These are phyloP conservation scores for Lycocerus yunnanus DNA, from an alignment of 2,888 invertebrate species.

Conservation along the genomic window DNA sequence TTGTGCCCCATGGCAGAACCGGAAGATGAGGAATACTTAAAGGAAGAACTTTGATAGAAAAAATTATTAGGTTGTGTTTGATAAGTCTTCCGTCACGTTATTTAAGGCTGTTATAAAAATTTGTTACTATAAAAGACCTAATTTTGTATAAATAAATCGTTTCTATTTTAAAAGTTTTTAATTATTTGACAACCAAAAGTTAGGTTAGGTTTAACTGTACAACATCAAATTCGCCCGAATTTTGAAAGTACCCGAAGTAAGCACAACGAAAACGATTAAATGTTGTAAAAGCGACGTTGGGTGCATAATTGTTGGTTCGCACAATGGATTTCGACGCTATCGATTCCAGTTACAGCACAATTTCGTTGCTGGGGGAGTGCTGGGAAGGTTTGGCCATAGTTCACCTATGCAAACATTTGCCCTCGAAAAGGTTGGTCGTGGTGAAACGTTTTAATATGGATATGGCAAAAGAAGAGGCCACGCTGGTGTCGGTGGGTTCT, in stretches of 20 bases:
- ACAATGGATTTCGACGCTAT: conserved; percentile 57
- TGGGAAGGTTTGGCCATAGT: conserved; percentile 73
- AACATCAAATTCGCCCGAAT: background rate
- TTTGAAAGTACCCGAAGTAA: background rate
- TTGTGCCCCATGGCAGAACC: conserved; percentile 54
- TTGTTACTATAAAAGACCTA: background rate
- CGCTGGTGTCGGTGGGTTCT: conserved; percentile 61
- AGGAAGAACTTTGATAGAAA: conserved; percentile 28
- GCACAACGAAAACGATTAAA: background rate
- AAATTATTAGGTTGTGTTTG: background rate
- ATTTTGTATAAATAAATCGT: background rate
- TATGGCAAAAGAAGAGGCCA: conserved; percentile 66
- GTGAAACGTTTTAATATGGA: conserved; percentile 79
- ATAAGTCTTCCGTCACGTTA: background rate
- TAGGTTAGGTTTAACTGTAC: background rate
- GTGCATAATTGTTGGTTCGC: background rate
- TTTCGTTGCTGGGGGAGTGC: conserved; percentile 70
- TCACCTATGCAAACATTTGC: conserved; percentile 70
- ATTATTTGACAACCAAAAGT: background rate
- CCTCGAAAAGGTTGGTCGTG: conserved; percentile 69
- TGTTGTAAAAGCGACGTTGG: background rate
- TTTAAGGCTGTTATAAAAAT: background rate
- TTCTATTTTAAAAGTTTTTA: background rate
- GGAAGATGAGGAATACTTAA: conserved; percentile 31
- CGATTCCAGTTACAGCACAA: conserved; percentile 67